phyloP scores from a whole-genome alignment of 2,113 vertebrate genomes.

The Peromyscus leucopus region DNA sequence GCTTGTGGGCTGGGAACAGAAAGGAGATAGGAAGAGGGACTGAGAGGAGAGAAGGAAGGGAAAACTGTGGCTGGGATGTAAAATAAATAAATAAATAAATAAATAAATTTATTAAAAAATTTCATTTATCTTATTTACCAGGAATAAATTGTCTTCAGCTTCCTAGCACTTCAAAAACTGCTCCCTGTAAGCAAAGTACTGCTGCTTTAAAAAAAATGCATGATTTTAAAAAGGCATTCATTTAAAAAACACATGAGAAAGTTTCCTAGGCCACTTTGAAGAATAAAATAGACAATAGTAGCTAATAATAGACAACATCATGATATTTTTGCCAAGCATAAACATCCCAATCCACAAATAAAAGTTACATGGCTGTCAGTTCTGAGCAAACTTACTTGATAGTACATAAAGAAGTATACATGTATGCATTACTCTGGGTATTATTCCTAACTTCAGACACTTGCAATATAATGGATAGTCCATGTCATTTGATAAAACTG shows the following conservation, averaged over 20 bases:
- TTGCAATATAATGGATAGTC: background rate
- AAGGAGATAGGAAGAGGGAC: too few species aligned
- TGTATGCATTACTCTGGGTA: background rate
- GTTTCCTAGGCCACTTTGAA: background rate
- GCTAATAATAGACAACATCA: background rate
- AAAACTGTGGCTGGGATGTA: too few species aligned
- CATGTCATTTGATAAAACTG: background rate
- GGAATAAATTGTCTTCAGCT: constrained; percentile 27
- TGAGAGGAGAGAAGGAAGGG: too few species aligned
- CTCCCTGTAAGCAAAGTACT: background rate
- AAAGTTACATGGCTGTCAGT: background rate
- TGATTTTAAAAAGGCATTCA: background rate
- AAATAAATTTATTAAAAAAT: background rate
- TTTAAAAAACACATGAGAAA: background rate
- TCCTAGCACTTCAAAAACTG: constrained; percentile 43
- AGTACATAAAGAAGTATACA: background rate
- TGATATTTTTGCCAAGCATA: background rate
- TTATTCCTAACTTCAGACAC: background rate
- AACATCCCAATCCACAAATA: background rate
- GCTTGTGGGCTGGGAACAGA: too few species aligned
- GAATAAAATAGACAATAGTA: background rate
- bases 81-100: too few species aligned
- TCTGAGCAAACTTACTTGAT: background rate
- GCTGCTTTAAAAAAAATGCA: background rate
- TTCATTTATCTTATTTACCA: constrained; percentile 42